Evolutionary conservation across 2,113 vertebrate species (phyloP).

Genomic region (Phalacrocorax aristotelis): DNA sequence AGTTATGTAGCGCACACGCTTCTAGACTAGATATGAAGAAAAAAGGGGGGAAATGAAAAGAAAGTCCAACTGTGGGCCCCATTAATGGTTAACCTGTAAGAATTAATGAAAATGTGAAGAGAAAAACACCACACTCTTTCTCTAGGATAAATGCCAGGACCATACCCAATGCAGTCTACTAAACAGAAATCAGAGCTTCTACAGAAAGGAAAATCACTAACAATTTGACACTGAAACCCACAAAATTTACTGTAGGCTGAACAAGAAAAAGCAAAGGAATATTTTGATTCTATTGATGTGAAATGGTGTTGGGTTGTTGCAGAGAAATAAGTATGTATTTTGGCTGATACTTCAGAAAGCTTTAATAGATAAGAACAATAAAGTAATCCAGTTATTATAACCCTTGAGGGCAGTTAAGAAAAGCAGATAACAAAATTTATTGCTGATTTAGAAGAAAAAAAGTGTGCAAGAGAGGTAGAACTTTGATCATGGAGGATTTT

Average conservation of each 20-base stretch:
- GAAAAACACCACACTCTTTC: not conserved
- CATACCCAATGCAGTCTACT: not conserved
- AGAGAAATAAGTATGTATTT: constrained; percentile 1
- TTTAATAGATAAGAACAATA: constrained; percentile 33
- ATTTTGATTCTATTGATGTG: not conserved
- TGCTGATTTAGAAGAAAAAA: constrained; percentile 22
- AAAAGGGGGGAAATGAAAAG: not conserved
- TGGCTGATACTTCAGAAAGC: not conserved
- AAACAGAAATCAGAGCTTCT: not conserved
- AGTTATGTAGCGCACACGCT: not conserved
- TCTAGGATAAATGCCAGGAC: not conserved
- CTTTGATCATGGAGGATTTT: constrained; percentile 43
- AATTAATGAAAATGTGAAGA: not conserved
- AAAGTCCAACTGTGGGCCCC: not conserved
- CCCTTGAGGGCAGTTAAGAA: not conserved
- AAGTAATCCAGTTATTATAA: not conserved
- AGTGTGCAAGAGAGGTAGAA: not conserved
- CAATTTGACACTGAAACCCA: not conserved
- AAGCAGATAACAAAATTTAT: constrained; percentile 39
- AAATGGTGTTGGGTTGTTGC: not conserved
- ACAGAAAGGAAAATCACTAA: not conserved
- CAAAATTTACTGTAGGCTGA: not conserved
- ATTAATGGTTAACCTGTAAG: not conserved
- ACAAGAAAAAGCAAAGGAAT: not conserved
- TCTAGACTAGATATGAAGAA: too few relatives aligned